Evolutionary conservation across 2,113 vertebrate genomes (phyloP).

Genomic region (Thalassarche chlororhynchos): DNA sequence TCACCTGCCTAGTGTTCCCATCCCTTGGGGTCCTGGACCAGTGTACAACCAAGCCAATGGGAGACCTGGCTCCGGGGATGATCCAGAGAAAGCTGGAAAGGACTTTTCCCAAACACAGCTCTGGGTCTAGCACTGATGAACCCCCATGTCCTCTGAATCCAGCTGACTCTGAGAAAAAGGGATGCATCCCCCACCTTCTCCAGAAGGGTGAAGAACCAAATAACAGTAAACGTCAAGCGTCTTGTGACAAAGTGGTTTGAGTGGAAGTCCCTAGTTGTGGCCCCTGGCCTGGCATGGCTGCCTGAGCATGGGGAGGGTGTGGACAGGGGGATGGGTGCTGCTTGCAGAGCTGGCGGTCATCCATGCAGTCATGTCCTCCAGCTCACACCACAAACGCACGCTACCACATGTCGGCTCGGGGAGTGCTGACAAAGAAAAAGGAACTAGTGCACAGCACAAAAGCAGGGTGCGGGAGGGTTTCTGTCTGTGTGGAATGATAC

Average conservation of each 20-base stretch:
- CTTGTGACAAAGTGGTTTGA: background rate
- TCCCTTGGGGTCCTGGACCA: background rate
- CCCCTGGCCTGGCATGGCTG: background rate
- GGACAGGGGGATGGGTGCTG: background rate
- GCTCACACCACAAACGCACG: accelerated
- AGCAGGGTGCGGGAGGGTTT: background rate
- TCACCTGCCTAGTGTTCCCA: background rate
- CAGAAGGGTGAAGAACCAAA: background rate
- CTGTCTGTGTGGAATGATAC: background rate
- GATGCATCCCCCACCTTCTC: background rate
- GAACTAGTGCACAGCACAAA: background rate
- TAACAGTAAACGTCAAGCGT: background rate
- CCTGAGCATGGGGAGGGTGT: background rate
- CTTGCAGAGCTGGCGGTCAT: accelerated
- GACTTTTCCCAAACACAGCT: background rate
- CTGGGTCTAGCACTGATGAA: background rate
- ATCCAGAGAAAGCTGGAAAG: background rate
- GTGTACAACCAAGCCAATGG: accelerated
- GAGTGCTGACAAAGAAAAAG: background rate
- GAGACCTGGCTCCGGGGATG: background rate
- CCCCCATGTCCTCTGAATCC: background rate
- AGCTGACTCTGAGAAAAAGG: background rate
- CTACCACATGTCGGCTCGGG: accelerated
- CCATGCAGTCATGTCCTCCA: background rate
- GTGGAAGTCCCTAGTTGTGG: background rate